Percentiles rank a stretch among this genome's conserved stretches.
Evolutionary conservation across 2,888 invertebrate genomes (phyloP).

Genomic region (Trilocha varians): DNA sequence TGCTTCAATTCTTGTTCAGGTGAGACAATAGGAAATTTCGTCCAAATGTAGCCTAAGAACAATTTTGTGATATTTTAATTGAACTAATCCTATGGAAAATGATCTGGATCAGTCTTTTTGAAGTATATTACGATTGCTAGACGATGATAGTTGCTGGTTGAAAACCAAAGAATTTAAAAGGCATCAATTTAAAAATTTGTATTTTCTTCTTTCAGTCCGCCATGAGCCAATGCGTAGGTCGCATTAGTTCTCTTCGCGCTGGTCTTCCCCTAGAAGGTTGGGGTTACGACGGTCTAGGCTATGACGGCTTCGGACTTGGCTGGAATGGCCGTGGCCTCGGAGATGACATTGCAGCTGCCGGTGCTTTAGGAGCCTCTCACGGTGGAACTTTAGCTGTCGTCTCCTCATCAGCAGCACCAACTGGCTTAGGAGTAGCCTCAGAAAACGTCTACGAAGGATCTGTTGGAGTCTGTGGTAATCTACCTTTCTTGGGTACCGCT

Average conservation of each 20-base stretch:
- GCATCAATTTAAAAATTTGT: too few relatives aligned
- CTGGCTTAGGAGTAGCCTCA: slow-evolving; percentile 5
- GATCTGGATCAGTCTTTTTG: not conserved
- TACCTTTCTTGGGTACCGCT: slow-evolving; percentile 4
- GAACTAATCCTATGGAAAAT: not conserved
- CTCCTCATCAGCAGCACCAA: slow-evolving; percentile 10
- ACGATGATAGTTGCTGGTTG: too few relatives aligned
- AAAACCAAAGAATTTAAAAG: too few relatives aligned
- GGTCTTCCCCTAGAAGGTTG: slow-evolving; percentile 1
- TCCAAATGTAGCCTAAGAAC: too few relatives aligned
- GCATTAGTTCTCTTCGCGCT: not conserved
- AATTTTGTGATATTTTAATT: too few relatives aligned
- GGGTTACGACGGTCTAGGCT: slow-evolving; percentile 3
- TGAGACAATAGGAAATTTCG: too few relatives aligned
- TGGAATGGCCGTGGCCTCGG: slow-evolving; percentile 4
- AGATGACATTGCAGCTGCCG: not conserved
- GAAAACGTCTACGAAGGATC: not conserved
- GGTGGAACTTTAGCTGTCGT: slow-evolving; percentile 11
- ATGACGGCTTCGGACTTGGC: slow-evolving; percentile 5
- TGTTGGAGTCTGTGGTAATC: not conserved
- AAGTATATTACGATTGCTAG: not conserved
- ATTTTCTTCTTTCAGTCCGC: slow-evolving; percentile 7
- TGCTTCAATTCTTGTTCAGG: too few relatives aligned
- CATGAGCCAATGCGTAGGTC: slow-evolving; percentile 3
- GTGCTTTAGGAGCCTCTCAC: slow-evolving; percentile 16